Conservation (phyloP, 1,140 invertebrate genomes). For the Drosophila orosa region DNA sequence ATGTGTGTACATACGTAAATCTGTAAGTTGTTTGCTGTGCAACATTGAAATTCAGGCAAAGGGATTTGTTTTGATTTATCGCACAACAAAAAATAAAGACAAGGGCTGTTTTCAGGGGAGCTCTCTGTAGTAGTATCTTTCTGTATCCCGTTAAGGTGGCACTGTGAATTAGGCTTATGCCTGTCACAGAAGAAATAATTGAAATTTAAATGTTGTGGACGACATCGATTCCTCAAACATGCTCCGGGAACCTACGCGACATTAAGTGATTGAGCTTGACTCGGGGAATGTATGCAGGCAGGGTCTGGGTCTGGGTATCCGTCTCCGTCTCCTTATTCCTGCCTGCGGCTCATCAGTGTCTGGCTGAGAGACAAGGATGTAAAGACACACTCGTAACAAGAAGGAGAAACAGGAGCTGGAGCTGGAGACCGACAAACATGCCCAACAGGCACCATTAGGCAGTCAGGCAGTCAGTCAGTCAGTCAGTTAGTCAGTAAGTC, state of each 20-base stretch:
- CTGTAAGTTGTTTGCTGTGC: conserved; percentile 35
- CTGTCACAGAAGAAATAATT: conserved; percentile 53
- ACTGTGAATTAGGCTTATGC: conserved; percentile 42
- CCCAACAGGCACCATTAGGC: conserved; percentile 60
- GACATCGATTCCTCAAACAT: conserved; percentile 27
- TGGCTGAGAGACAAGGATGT: conserved; percentile 29
- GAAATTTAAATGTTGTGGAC: conserved; percentile 55
- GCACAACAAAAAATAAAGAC: background rate
- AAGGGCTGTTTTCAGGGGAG: conserved; percentile 9
- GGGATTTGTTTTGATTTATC: conserved; percentile 70
- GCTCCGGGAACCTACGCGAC: conserved; percentile 7
- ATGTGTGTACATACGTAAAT: conserved; percentile 12
- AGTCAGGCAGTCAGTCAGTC: conserved; percentile 37
- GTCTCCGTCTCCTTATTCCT: background rate
- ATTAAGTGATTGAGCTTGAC: conserved; percentile 31
- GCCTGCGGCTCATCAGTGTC: conserved; percentile 38
- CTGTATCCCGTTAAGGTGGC: conserved; percentile 24
- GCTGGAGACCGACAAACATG: conserved; percentile 44
- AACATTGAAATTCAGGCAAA: conserved; percentile 61
- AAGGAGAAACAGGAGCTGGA: background rate
- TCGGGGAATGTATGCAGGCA: conserved; percentile 13
- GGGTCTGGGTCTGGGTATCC: background rate
- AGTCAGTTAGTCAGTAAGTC: conserved; percentile 20
- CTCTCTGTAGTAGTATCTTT: background rate
- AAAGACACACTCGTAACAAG: conserved; percentile 39